Conservation (phyloP, 2,797 vertebrate genomes). For the Rhynchotus rufescens region DNA sequence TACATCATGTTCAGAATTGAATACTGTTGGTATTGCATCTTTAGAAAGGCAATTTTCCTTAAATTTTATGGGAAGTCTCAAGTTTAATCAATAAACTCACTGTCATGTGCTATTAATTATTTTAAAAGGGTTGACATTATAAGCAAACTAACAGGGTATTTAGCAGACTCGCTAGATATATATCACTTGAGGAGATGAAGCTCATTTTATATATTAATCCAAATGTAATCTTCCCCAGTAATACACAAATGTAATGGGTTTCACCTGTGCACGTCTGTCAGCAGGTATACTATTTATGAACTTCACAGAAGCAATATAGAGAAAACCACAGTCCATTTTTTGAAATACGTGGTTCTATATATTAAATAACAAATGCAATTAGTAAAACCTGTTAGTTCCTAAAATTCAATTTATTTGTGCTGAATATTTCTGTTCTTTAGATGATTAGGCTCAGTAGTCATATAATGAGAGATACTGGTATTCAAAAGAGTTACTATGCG, state of each 20-base stretch:
- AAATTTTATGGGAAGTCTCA: constrained; percentile 13
- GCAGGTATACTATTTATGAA: constrained; percentile 37
- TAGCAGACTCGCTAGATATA: constrained; percentile 30
- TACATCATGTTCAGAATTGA: neutral
- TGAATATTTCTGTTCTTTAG: neutral
- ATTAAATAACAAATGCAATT: constrained; percentile 37
- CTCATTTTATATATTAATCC: constrained; percentile 48
- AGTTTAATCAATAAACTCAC: constrained; percentile 26
- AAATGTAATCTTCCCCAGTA: constrained; percentile 55
- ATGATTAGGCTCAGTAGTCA: neutral
- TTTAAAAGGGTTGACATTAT: constrained; percentile 35
- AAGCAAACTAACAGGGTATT: constrained; percentile 22
- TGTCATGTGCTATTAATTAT: constrained; percentile 31
- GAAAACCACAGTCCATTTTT: neutral
- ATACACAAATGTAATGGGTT: constrained; percentile 25
- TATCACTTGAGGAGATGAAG: constrained; percentile 43
- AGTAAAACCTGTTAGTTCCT: constrained; percentile 34
- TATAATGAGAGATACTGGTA: neutral
- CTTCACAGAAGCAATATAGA: neutral
- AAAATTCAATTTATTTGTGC: constrained; percentile 31
- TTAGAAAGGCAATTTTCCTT: neutral
- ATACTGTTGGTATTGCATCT: neutral
- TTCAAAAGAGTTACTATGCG: neutral
- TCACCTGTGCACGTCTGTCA: constrained; percentile 38
- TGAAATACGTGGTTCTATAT: constrained; percentile 8